A percentile compares a stretch with the other conserved stretches of the same genome.
These are phyloP conservation scores for Falco naumanni DNA, from an alignment of 2,797 vertebrate species.

Conservation along the genomic window DNA sequence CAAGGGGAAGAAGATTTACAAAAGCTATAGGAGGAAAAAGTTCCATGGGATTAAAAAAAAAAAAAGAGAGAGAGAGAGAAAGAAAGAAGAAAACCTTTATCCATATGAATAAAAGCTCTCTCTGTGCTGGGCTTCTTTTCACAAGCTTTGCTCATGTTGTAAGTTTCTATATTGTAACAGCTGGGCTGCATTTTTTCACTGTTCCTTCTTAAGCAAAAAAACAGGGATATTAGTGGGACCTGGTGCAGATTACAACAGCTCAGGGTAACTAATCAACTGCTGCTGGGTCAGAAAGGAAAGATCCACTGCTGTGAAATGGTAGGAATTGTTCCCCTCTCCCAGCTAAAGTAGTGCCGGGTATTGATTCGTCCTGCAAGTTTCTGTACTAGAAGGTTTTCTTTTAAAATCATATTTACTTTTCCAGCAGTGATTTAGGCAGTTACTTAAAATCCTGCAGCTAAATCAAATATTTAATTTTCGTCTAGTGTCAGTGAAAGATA, in stretches of 20 bases:
- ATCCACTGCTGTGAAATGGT: not conserved
- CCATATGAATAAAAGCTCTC: not conserved
- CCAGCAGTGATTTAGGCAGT: constrained; percentile 20
- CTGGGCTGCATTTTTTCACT: constrained; percentile 32
- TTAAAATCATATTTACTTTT: constrained; percentile 41
- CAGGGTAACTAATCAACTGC: constrained; percentile 35
- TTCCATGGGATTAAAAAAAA: not conserved
- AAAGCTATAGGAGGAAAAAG: constrained; percentile 9
- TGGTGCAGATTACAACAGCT: constrained; percentile 34
- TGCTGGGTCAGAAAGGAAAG: constrained; percentile 25
- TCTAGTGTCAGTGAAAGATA: constrained; percentile 28
- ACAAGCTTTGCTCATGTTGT: not conserved
- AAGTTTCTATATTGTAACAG: constrained; percentile 42
- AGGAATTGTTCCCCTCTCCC: not conserved
- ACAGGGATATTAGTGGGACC: not conserved
- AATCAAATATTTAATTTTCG: constrained; percentile 56
- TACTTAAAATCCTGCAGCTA: constrained; percentile 44
- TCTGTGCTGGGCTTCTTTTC: not conserved
- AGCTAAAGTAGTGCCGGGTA: not conserved
- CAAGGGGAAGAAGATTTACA: constrained; percentile 25
- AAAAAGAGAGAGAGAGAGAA: not conserved
- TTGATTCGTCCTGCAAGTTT: constrained; percentile 17
- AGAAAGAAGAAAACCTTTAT: not conserved
- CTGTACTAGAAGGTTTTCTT: constrained; percentile 20
- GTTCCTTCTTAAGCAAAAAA: constrained; percentile 38